Conservation (phyloP, 2,113 vertebrate genomes). For the Nibea coibor region DNA sequence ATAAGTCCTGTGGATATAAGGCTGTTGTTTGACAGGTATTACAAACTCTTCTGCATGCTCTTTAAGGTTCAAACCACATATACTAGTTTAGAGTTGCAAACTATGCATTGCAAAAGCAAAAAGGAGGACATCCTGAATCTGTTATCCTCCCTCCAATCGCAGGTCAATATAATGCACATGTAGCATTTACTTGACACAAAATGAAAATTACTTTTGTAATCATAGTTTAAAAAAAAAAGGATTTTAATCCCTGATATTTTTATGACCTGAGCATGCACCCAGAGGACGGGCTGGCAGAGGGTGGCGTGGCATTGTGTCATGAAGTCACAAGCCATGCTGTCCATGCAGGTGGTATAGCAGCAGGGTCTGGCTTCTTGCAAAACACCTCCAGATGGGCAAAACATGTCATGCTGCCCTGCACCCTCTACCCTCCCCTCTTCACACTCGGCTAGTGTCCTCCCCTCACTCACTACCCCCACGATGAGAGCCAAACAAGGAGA, state of each 20-base stretch:
- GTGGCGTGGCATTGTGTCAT: conserved; percentile 22
- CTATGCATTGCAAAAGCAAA: conserved; percentile 84
- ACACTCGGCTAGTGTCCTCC: conserved; percentile 59
- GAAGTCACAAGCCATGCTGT: conserved; percentile 34
- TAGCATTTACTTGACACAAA: conserved; percentile 77
- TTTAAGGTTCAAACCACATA: conserved; percentile 77
- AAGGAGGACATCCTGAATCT: conserved; percentile 58
- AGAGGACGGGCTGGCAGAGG: conserved; percentile 50
- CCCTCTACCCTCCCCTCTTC: conserved; percentile 42
- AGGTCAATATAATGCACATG: conserved; percentile 77
- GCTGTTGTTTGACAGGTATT: conserved; percentile 74
- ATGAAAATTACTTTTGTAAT: conserved; percentile 73
- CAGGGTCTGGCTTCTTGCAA: conserved; percentile 48
- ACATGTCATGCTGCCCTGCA: conserved; percentile 43
- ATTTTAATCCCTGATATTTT: conserved; percentile 70
- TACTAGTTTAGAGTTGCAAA: conserved; percentile 77
- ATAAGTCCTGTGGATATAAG: conserved; percentile 63
- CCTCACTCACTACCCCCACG: conserved; percentile 53
- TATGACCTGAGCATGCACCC: conserved; percentile 78
- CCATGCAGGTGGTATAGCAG: conserved; percentile 56
- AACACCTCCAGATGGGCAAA: conserved; percentile 63
- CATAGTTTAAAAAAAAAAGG: conserved; percentile 60
- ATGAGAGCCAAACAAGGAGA: conserved; percentile 76
- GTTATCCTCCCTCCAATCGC: conserved; percentile 61
- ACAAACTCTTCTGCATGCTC: conserved; percentile 81